Conservation (phyloP, 2,113 vertebrate species). For the Rhinopomastus cyanomelas region DNA sequence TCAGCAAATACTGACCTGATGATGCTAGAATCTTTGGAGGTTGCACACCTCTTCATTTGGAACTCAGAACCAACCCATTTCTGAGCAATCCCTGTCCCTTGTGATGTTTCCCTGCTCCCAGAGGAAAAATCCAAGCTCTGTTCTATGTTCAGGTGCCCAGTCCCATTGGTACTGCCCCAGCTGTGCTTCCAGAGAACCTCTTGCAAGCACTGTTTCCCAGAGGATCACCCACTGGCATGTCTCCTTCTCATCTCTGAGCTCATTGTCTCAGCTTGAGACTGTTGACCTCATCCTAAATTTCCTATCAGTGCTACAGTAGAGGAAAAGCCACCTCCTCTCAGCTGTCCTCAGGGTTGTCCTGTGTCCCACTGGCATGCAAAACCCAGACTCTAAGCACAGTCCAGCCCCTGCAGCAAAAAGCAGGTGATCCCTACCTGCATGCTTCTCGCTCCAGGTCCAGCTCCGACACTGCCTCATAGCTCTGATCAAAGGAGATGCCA, state of each 20-base stretch:
- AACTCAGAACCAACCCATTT: background rate
- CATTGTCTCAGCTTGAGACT: background rate
- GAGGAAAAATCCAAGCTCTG: background rate
- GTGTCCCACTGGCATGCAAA: background rate
- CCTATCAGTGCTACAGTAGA: rapidly evolving
- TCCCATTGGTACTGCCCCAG: background rate
- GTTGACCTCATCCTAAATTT: background rate
- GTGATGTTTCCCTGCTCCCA: background rate
- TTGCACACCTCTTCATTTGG: background rate
- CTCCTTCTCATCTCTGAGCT: background rate
- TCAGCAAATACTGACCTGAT: background rate
- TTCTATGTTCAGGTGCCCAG: background rate
- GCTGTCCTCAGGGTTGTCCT: background rate
- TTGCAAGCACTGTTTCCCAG: background rate
- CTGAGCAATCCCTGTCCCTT: background rate
- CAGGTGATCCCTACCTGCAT: slow-evolving; percentile 54
- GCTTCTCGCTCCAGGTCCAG: slow-evolving; percentile 49
- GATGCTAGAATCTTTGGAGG: background rate
- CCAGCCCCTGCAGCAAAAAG: background rate
- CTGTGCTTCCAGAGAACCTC: background rate
- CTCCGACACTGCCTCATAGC: slow-evolving; percentile 53
- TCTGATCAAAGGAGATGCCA: slow-evolving; percentile 40
- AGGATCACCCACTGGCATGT: background rate
- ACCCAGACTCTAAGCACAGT: rapidly evolving
- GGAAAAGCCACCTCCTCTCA: rapidly evolving